phyloP scores from a whole-genome alignment of 2,888 invertebrate genomes.

The Caenorhabditis becei region DNA sequence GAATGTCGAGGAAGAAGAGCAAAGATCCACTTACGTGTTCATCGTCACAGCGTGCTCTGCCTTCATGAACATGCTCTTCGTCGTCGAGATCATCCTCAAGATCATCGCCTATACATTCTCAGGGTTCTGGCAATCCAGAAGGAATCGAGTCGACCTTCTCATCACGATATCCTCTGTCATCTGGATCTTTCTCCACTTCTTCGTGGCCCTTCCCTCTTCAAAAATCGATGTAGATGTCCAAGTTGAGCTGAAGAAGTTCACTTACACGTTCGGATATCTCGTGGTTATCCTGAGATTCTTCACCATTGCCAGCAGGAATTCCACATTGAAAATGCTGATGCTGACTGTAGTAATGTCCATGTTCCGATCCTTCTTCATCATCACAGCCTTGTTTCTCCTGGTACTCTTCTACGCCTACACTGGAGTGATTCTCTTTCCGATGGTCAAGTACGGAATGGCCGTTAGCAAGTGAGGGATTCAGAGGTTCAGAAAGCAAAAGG shows the following conservation, averaged over 20 bases:
- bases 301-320: slow-evolving; percentile 90
- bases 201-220: slow-evolving; percentile 75
- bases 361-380: slow-evolving; percentile 97
- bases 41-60: slow-evolving; percentile 91
- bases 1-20: slow-evolving; percentile 85
- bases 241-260: slow-evolving; percentile 87
- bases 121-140: slow-evolving; percentile 97
- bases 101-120: slow-evolving; percentile 97
- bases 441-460: slow-evolving; percentile 98
- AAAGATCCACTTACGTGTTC: slow-evolving; percentile 86
- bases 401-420: slow-evolving; percentile 99
- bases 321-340: slow-evolving; percentile 99
- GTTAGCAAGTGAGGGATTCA: slow-evolving; percentile 84
- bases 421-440: slow-evolving; percentile 98
- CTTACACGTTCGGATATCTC: slow-evolving; percentile 97
- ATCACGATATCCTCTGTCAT: slow-evolving; percentile 93
- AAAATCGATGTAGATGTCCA: slow-evolving; percentile 59
- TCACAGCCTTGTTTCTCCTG: slow-evolving; percentile 90
- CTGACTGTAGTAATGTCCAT: slow-evolving; percentile 99
- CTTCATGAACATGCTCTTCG: slow-evolving; percentile 92
- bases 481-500: background rate
- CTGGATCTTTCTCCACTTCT: slow-evolving; percentile 90
- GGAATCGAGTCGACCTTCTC: slow-evolving; percentile 97
- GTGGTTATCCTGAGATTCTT: slow-evolving; percentile 98
- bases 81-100: slow-evolving; percentile 97